Conservation (phyloP, 1,140 invertebrate genomes). For the Oryzaephilus surinamensis region DNA sequence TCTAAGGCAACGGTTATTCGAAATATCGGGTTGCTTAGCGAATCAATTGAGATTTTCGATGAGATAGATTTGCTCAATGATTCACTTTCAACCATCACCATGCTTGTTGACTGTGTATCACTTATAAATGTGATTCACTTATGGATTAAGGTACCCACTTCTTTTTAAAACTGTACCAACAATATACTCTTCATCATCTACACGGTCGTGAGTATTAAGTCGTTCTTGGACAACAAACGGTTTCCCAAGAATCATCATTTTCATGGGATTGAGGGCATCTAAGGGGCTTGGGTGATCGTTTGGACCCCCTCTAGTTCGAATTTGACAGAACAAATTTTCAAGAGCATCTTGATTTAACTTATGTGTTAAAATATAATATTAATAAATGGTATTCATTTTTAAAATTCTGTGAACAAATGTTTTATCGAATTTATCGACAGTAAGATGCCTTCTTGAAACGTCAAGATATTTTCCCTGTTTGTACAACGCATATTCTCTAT, state of each 20-base stretch:
- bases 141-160: no score
- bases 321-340: slow-evolving; percentile 3
- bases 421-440: not conserved
- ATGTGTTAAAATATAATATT: slow-evolving; percentile 2
- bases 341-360: slow-evolving; percentile 1
- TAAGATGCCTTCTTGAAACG: slow-evolving; percentile 1
- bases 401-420: not conserved
- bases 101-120: no score
- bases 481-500: not conserved
- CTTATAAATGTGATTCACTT: no score
- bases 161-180: not conserved
- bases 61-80: no score
- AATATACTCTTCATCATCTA: not conserved
- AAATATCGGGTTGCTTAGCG: no score
- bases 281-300: slow-evolving; percentile 4
- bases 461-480: slow-evolving; percentile 2
- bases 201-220: not conserved
- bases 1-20: no score
- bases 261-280: not conserved
- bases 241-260: slow-evolving; percentile 2
- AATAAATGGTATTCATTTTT: not conserved
- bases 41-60: no score
- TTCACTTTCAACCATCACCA: no score
- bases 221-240: not conserved
- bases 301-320: not conserved